phyloP scores from a whole-genome alignment of 2,797 vertebrate genomes.

The Clarias platycephalus region DNA sequence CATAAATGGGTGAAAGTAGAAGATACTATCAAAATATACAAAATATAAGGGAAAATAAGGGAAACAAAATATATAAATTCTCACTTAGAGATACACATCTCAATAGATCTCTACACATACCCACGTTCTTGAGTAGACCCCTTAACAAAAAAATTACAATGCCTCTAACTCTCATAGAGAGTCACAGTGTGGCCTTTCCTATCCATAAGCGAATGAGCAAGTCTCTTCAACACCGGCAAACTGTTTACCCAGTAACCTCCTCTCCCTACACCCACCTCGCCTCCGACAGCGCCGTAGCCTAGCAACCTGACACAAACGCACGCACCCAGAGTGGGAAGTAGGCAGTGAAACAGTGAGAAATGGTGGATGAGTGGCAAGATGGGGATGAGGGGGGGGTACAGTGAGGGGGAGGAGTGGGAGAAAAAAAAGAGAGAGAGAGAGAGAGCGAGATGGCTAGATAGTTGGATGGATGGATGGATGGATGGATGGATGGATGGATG shows the following conservation, averaged over 20 bases:
- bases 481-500: background rate
- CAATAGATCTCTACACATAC: background rate
- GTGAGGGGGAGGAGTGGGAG: constrained; percentile 24
- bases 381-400: constrained; percentile 28
- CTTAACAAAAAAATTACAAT: constrained; percentile 8
- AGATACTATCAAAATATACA: too few species aligned
- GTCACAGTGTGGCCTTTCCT: constrained; percentile 27
- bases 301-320: constrained; percentile 60
- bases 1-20: background rate
- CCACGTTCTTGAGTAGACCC: background rate
- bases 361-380: constrained; percentile 48
- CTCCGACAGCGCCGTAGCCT: constrained; percentile 58
- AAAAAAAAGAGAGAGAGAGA: constrained; percentile 10
- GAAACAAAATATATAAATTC: constrained; percentile 7
- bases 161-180: constrained; percentile 22
- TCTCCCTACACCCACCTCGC: constrained; percentile 61
- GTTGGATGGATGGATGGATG: background rate
- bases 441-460: background rate
- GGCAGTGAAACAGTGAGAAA: constrained; percentile 57
- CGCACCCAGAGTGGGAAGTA: constrained; percentile 60
- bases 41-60: background rate
- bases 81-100: background rate
- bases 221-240: constrained; percentile 43
- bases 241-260: constrained; percentile 61
- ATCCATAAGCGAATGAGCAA: constrained; percentile 42